A percentile compares a stretch with the other conserved stretches of the same genome.
phyloP scores from a whole-genome alignment of 2,113 vertebrate species.

The Ploceus nigricollis region DNA sequence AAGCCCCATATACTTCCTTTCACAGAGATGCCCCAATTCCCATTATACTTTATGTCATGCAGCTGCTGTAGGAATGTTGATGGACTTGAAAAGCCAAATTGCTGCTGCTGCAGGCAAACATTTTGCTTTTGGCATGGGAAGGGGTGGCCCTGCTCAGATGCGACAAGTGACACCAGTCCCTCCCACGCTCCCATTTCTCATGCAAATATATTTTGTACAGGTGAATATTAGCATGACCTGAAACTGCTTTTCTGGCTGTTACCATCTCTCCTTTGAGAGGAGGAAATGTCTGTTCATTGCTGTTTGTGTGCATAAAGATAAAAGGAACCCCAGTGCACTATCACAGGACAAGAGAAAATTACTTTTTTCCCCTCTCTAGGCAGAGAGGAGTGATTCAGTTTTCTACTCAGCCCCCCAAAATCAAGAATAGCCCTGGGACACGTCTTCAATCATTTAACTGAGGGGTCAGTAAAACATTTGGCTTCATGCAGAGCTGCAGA shows the following conservation, averaged over 20 bases:
- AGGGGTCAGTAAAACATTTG: not conserved
- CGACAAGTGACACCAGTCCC: not conserved
- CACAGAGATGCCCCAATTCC: not conserved
- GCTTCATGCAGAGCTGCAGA: not conserved
- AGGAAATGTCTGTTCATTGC: not conserved
- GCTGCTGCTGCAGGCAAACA: not conserved
- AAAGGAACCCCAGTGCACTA: not conserved
- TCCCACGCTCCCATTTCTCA: not conserved
- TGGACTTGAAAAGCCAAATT: not conserved
- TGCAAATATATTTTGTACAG: not conserved
- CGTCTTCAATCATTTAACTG: rapidly evolving
- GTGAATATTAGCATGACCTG: not conserved
- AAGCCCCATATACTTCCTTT: not conserved
- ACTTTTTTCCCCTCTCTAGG: not conserved
- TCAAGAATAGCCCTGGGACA: not conserved
- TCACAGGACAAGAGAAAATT: not conserved
- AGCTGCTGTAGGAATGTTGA: not conserved
- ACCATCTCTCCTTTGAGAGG: not conserved
- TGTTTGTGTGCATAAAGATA: not conserved
- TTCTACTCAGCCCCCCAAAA: not conserved
- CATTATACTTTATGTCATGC: not conserved
- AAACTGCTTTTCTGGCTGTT: not conserved
- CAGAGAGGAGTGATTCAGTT: not conserved
- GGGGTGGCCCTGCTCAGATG: not conserved
- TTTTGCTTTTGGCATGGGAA: not conserved